Evolutionary conservation across 2,797 vertebrate genomes (phyloP).

Genomic region (Thamnophis elegans): DNA sequence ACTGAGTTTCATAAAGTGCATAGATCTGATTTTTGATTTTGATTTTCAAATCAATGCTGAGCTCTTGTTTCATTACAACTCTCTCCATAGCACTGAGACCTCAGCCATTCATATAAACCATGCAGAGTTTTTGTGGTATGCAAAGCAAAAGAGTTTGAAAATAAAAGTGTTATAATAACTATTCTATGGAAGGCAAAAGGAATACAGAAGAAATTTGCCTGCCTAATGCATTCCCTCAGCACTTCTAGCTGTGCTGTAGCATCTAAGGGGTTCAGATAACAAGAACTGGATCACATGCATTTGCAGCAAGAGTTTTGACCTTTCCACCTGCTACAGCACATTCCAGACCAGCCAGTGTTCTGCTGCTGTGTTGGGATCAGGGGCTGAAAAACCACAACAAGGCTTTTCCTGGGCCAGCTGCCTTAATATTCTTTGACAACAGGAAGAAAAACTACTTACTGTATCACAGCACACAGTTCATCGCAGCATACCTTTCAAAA

Average conservation of each 20-base stretch:
- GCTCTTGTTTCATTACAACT: neutral
- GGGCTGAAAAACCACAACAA: constrained; percentile 30
- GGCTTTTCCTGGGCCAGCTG: constrained; percentile 46
- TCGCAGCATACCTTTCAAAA: constrained; percentile 1
- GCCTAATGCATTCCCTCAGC: constrained; percentile 39
- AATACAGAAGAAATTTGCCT: neutral
- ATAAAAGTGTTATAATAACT: neutral
- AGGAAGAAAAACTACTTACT: neutral
- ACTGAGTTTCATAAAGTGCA: neutral
- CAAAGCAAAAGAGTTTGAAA: neutral
- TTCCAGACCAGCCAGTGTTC: constrained; percentile 44
- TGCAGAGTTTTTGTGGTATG: neutral
- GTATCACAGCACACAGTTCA: neutral
- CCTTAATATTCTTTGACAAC: constrained; percentile 48
- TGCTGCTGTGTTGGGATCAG: constrained; percentile 46
- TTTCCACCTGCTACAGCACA: constrained; percentile 52
- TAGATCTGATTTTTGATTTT: neutral
- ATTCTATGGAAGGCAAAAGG: constrained; percentile 27
- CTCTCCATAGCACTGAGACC: neutral
- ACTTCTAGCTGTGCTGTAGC: constrained; percentile 14
- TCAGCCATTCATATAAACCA: constrained; percentile 14
- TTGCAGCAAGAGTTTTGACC: constrained; percentile 46
- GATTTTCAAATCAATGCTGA: neutral
- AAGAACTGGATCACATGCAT: constrained; percentile 36
- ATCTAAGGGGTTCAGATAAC: constrained; percentile 55